Percentiles rank a stretch among this genome's conserved stretches.
phyloP scores from a whole-genome alignment of 1,140 invertebrate genomes.

The Pomacea maculata region DNA sequence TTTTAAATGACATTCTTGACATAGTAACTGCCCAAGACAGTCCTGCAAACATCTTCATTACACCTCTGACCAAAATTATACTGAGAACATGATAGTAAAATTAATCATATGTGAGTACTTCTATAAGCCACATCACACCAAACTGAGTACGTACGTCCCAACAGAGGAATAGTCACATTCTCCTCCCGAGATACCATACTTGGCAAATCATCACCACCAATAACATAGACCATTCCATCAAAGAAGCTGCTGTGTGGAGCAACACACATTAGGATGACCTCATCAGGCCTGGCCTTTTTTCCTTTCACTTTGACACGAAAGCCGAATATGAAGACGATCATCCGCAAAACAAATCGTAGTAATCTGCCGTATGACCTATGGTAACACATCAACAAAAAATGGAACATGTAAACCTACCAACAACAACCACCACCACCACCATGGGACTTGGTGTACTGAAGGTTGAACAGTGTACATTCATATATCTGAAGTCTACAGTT shows the following conservation, averaged over 20 bases:
- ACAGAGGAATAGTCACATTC: conserved; percentile 79
- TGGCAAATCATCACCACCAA: conserved; percentile 73
- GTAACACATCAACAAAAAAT: not conserved
- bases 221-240: conserved; percentile 80
- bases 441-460: too few species aligned
- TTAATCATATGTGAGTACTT: too few species aligned
- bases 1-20: not conserved
- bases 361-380: conserved; percentile 37
- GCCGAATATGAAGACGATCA: conserved; percentile 40
- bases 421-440: too few species aligned
- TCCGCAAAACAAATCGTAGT: conserved; percentile 39
- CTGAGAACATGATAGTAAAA: not conserved
- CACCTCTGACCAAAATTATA: not conserved
- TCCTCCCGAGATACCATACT: conserved; percentile 82
- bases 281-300: conserved; percentile 49
- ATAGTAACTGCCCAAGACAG: not conserved
- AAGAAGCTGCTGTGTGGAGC: conserved; percentile 92
- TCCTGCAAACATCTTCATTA: not conserved
- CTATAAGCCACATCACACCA: not conserved
- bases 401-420: too few species aligned
- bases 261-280: conserved; percentile 84
- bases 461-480: too few species aligned
- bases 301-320: conserved; percentile 54
- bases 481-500: too few species aligned
- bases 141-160: conserved; percentile 79